phyloP scores from a whole-genome alignment of 2,797 vertebrate genomes.

The Molossus molossus region DNA sequence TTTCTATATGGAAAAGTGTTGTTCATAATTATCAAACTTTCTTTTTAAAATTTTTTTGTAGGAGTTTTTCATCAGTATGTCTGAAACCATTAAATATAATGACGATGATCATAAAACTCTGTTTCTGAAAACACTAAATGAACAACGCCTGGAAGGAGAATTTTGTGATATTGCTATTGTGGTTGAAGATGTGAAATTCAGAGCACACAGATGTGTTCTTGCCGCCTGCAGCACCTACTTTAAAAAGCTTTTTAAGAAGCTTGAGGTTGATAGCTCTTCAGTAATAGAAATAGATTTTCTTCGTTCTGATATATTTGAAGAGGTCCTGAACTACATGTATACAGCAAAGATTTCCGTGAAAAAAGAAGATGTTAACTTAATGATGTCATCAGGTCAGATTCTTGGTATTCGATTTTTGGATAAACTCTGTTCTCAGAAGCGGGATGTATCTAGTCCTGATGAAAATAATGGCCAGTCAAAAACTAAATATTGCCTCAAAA shows the following conservation, averaged over 20 bases:
- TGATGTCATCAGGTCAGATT: slow-evolving; percentile 98
- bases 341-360: slow-evolving; percentile 96
- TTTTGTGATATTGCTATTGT: slow-evolving; percentile 98
- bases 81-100: slow-evolving; percentile 98
- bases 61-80: slow-evolving; percentile 96
- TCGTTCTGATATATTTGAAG: slow-evolving; percentile 97
- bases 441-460: slow-evolving; percentile 95
- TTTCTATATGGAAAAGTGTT: slow-evolving; percentile 33
- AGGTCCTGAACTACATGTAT: slow-evolving; percentile 98
- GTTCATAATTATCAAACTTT: slow-evolving; percentile 12
- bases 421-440: slow-evolving; percentile 97
- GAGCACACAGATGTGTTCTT: slow-evolving; percentile 96
- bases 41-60: slow-evolving; percentile 73
- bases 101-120: slow-evolving; percentile 98
- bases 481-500: slow-evolving; percentile 96
- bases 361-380: slow-evolving; percentile 98
- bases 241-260: slow-evolving; percentile 98
- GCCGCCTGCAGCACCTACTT: slow-evolving; percentile 98
- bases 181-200: slow-evolving; percentile 97
- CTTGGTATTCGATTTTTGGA: slow-evolving; percentile 97
- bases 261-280: slow-evolving; percentile 97
- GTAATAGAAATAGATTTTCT: slow-evolving; percentile 98
- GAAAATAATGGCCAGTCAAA: slow-evolving; percentile 93
- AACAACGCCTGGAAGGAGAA: slow-evolving; percentile 97
- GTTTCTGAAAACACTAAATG: slow-evolving; percentile 97